Base-by-base conservation (phyloP, 2,113 vertebrate genomes). In the Progne subis region DNA sequence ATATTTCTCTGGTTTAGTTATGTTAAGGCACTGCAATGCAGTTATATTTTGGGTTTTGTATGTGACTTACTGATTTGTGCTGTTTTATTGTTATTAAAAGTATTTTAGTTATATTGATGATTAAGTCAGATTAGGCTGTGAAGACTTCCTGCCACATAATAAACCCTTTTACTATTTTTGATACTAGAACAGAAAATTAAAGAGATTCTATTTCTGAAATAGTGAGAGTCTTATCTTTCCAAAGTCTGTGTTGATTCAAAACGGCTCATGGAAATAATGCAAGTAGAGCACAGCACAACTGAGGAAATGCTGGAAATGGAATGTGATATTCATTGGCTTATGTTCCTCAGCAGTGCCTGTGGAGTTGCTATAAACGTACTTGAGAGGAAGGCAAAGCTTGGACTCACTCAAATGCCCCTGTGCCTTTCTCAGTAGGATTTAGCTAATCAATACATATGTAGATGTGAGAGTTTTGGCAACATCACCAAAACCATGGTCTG, bases 51-150 rank as follows among this genome's bases (percentile, higher is more conserved):
- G 26, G 16, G 39, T 69, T 87, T 95, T 72, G 31, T 29, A 31
- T 76, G 32, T 68, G 37, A 50, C 49, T 92, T 34, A 67, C 67
- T 86, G 34, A 83, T 78, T 75, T 70, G 31, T 72, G 17, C 46
- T 68, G 41, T 50, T 94, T 59, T 60, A 29, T 67, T 92, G 60
- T 92, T 92, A 93, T 64, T 93, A 83, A 56, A 89, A 85, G 20
- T 46, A 86, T 60, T 82, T 70, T 72, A 28, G 34, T 86, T 88
- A 90, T 53, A 34, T 56, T 83, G 59, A 77, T 90, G 59, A 82
- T 77, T 74, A 91, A 79, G 57, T 80, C 56, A 91, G 63, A 86
- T 88, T 59, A 52, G 75, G 13, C 64, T 86, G n/a, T 67, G 41
- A 81, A 86, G 37, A 77, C 59, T 86, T 94, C 59, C 69, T 83